A percentile compares a stretch with the other conserved stretches of the same genome.
Conservation (phyloP, 2,888 invertebrate species). For the Sarcophaga variegata region DNA sequence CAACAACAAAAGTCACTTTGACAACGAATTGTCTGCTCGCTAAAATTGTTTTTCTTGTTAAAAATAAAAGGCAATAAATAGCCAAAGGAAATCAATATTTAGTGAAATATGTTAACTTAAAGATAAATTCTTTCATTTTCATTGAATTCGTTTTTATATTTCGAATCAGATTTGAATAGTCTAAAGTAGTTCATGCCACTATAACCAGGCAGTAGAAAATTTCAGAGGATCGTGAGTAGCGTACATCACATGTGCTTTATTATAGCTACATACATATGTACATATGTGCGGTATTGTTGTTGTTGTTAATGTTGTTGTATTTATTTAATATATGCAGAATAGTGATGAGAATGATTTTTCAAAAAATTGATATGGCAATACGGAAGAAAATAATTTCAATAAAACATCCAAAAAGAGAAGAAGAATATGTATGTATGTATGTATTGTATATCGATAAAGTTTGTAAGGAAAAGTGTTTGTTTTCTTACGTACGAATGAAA, state of each 20-base stretch:
- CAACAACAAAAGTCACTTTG: no score
- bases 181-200: background rate
- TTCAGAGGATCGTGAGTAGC: background rate
- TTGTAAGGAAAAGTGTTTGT: slow-evolving; percentile 41
- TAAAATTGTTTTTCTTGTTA: no score
- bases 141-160: background rate
- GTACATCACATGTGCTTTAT: slow-evolving; percentile 18
- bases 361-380: slow-evolving; percentile 56
- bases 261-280: slow-evolving; percentile 18
- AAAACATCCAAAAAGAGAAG: slow-evolving; percentile 12
- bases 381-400: slow-evolving; percentile 54
- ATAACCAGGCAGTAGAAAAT: background rate
- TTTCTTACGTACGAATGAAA: slow-evolving; percentile 40
- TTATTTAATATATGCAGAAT: slow-evolving; percentile 34
- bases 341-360: slow-evolving; percentile 60
- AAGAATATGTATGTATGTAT: background rate
- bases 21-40: no score
- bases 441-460: slow-evolving; percentile 6
- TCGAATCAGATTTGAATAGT: background rate
- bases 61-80: no score
- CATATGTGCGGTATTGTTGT: slow-evolving; percentile 1
- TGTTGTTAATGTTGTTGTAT: slow-evolving; percentile 16
- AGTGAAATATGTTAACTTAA: no score
- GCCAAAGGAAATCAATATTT: no score
- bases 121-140: no score